Conservation (phyloP, 2,797 vertebrate species). For the Etheostoma nigrum region DNA sequence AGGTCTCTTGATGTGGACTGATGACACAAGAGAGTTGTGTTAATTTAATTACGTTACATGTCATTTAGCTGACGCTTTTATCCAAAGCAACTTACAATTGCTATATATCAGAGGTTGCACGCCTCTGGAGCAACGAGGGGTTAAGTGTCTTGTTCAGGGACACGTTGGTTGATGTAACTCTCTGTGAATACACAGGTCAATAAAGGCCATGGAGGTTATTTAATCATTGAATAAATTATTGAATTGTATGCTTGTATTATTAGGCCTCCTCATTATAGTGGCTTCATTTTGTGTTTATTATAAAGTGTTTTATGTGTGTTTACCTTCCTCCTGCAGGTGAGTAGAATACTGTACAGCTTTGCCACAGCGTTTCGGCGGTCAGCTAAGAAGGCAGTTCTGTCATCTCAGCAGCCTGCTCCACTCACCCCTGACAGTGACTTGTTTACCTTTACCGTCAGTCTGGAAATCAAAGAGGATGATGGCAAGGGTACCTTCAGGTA, state of each 20-base stretch:
- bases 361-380: conserved; percentile 98
- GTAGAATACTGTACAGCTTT: conserved; percentile 98
- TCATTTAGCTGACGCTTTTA: too few relatives aligned
- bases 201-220: too few relatives aligned
- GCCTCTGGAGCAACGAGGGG: too few relatives aligned
- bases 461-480: conserved; percentile 98
- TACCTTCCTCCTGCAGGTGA: conserved; percentile 86
- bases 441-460: conserved; percentile 96
- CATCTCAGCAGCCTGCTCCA: conserved; percentile 86
- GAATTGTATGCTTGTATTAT: not conserved
- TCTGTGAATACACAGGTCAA: not conserved
- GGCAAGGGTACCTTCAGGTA: conserved; percentile 99
- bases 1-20: too few relatives aligned
- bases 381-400: conserved; percentile 90
- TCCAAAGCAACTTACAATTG: too few relatives aligned
- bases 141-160: too few relatives aligned
- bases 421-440: conserved; percentile 97
- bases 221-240: too few relatives aligned
- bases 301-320: not conserved
- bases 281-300: not conserved
- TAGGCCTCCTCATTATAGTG: not conserved
- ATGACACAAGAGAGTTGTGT: not conserved
- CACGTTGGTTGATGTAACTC: not conserved
- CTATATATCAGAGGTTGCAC: too few relatives aligned
- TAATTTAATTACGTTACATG: not conserved